Conservation (phyloP, 2,888 invertebrate genomes). For the Philopedon plagiatum region DNA sequence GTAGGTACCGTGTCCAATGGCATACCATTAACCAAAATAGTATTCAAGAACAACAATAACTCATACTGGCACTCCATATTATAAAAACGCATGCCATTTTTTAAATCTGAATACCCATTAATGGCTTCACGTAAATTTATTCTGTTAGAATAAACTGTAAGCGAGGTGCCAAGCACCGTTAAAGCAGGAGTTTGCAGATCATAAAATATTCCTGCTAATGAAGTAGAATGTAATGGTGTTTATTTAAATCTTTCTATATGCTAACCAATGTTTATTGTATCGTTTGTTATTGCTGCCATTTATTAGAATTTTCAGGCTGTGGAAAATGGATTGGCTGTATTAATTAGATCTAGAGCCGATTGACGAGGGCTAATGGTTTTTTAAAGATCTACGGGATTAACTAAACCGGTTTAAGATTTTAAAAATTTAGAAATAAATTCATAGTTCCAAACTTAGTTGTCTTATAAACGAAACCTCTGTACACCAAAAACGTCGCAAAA, state of each 20-base stretch:
- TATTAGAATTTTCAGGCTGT: neutral
- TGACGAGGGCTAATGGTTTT: too few relatives aligned
- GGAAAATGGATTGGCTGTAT: too few relatives aligned
- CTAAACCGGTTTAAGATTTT: too few relatives aligned
- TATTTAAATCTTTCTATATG: slow-evolving; percentile 2
- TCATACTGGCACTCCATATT: slow-evolving; percentile 4
- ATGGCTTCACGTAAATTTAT: neutral
- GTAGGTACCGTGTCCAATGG: neutral
- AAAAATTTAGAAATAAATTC: too few relatives aligned
- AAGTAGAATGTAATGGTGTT: neutral
- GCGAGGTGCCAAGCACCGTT: neutral
- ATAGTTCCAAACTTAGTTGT: too few relatives aligned
- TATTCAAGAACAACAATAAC: neutral
- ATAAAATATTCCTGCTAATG: slow-evolving; percentile 9
- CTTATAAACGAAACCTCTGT: neutral
- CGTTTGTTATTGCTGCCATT: neutral
- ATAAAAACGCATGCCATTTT: neutral
- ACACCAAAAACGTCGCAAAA: neutral
- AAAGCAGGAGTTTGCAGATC: slow-evolving; percentile 7
- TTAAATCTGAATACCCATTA: neutral
- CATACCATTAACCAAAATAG: neutral
- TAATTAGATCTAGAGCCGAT: too few relatives aligned
- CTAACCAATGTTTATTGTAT: neutral
- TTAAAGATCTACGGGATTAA: too few relatives aligned
- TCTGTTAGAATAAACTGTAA: slow-evolving; percentile 1